phyloP scores from a whole-genome alignment of 2,888 invertebrate species.

The Eilema griseolum region DNA sequence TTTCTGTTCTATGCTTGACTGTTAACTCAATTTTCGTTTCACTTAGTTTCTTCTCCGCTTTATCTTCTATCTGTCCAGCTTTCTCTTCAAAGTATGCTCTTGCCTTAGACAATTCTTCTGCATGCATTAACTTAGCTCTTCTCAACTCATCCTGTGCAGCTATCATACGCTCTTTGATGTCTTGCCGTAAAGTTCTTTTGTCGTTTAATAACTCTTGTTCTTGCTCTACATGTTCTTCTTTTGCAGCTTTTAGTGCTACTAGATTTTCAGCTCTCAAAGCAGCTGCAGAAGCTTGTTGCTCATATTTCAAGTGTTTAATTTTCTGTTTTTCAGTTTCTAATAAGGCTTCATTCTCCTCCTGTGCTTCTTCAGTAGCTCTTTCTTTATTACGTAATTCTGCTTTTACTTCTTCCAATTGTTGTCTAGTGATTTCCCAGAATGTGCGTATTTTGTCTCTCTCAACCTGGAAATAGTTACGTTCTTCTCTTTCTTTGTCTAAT shows the following conservation, averaged over 20 bases:
- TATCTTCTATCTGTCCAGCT: constrained; percentile 84
- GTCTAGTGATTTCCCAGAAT: constrained; percentile 98
- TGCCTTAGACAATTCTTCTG: constrained; percentile 90
- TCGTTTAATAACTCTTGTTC: constrained; percentile 92
- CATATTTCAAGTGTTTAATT: constrained; percentile 96
- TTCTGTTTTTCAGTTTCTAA: constrained; percentile 96
- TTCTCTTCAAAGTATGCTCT: constrained; percentile 83
- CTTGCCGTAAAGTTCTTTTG: constrained; percentile 89
- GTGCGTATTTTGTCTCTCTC: constrained; percentile 97
- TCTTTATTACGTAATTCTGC: constrained; percentile 89
- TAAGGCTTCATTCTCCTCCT: constrained; percentile 95
- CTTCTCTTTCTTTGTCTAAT: constrained; percentile 97
- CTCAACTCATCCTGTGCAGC: constrained; percentile 91
- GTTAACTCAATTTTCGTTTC: constrained; percentile 91
- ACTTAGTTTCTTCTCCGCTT: constrained; percentile 91
- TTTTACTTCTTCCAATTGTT: constrained; percentile 94
- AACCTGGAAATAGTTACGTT: constrained; percentile 97
- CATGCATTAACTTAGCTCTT: constrained; percentile 90
- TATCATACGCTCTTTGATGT: constrained; percentile 90
- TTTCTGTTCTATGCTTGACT: constrained; percentile 92
- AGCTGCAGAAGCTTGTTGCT: constrained; percentile 94
- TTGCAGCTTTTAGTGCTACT: constrained; percentile 93
- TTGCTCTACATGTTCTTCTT: constrained; percentile 93
- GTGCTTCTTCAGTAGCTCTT: constrained; percentile 94
- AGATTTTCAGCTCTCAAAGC: constrained; percentile 94